Evolutionary conservation across 2,888 invertebrate genomes (phyloP).

Genomic region (Xestia rhomboidea): DNA sequence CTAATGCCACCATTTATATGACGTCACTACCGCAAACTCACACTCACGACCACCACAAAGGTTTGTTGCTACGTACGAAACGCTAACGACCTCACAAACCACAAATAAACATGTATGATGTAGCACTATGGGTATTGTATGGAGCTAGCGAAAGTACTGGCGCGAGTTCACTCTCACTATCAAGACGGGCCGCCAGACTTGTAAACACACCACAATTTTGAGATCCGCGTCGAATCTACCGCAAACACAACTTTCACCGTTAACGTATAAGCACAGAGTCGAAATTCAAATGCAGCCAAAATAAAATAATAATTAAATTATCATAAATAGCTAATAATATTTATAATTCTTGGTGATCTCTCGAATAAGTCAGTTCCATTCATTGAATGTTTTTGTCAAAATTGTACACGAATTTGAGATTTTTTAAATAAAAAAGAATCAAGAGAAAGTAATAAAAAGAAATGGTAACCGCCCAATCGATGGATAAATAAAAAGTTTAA

Average conservation of each 20-base stretch:
- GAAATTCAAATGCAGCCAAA: slow-evolving; percentile 17
- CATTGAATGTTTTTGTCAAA: slow-evolving; percentile 40
- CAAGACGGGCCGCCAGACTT: slow-evolving; percentile 63
- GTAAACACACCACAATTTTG: slow-evolving; percentile 58
- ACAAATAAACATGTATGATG: slow-evolving; percentile 39
- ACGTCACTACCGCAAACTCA: slow-evolving; percentile 15
- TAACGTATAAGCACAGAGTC: not conserved
- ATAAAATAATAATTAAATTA: slow-evolving; percentile 41
- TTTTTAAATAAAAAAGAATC: slow-evolving; percentile 24
- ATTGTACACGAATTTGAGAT: slow-evolving; percentile 17
- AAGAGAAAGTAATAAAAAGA: slow-evolving; percentile 57
- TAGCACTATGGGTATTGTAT: slow-evolving; percentile 48
- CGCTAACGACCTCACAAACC: slow-evolving; percentile 47
- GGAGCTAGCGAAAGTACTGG: slow-evolving; percentile 64
- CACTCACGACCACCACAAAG: slow-evolving; percentile 28
- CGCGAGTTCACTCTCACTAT: slow-evolving; percentile 69
- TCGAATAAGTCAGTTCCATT: slow-evolving; percentile 49
- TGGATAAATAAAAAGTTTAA: slow-evolving; percentile 42
- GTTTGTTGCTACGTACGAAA: slow-evolving; percentile 30
- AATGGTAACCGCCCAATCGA: slow-evolving; percentile 40
- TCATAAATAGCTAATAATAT: slow-evolving; percentile 41
- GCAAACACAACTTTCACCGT: slow-evolving; percentile 36
- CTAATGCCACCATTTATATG: not conserved
- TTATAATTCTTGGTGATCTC: slow-evolving; percentile 53
- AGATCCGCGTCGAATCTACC: slow-evolving; percentile 51